Evolutionary conservation across 2,113 vertebrate genomes (phyloP).

Genomic region (Pelecanoides urinatrix): DNA sequence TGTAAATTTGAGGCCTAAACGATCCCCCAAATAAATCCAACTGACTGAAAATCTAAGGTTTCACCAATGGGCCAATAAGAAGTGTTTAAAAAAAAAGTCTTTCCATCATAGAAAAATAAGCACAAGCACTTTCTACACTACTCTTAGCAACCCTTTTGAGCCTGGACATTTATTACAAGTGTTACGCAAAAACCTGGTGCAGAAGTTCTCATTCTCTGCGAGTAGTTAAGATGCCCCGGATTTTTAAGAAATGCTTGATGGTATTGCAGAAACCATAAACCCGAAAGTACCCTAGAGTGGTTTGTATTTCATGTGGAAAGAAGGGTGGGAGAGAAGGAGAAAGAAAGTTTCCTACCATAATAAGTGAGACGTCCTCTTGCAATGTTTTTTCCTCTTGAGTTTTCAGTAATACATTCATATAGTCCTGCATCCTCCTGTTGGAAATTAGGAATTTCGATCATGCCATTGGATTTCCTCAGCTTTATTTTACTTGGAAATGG

Average conservation of each 20-base stretch:
- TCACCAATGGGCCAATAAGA: not conserved
- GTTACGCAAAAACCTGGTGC: not conserved
- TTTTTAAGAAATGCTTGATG: not conserved
- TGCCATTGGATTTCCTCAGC: slow-evolving; percentile 84
- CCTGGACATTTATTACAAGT: not conserved
- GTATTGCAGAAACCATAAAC: not conserved
- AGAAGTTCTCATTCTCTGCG: not conserved
- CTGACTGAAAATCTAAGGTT: not conserved
- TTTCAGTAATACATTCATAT: slow-evolving; percentile 92
- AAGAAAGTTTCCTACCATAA: slow-evolving; percentile 79
- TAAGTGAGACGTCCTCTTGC: slow-evolving; percentile 90
- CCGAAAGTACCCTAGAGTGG: not conserved
- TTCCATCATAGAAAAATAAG: not conserved
- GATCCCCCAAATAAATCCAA: not conserved
- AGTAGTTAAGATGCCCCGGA: not conserved
- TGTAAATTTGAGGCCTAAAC: not conserved
- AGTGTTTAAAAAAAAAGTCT: not conserved
- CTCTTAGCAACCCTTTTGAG: not conserved
- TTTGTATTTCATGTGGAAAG: not conserved
- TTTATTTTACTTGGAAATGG: slow-evolving; percentile 89
- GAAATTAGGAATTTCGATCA: slow-evolving; percentile 91
- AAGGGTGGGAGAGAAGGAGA: not conserved
- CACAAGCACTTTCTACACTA: not conserved
- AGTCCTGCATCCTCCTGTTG: slow-evolving; percentile 91
- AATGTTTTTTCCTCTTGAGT: slow-evolving; percentile 88